Evolutionary conservation across 2,113 vertebrate species (phyloP).

Genomic region (Anthoscopus minutus): DNA sequence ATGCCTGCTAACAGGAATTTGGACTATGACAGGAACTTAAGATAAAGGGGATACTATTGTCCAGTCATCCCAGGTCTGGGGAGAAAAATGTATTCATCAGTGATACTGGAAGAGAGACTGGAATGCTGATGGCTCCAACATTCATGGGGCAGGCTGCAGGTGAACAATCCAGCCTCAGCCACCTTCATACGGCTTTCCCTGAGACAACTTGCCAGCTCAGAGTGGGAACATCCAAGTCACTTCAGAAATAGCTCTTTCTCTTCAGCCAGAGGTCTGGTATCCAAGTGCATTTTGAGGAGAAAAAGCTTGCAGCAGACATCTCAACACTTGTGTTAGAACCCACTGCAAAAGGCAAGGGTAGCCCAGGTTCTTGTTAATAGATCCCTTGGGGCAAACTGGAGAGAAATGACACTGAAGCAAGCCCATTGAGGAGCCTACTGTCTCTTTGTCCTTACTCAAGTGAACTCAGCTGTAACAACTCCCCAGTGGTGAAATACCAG

Average conservation of each 20-base stretch:
- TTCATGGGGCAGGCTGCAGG: neutral
- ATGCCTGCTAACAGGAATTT: neutral
- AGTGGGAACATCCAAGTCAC: neutral
- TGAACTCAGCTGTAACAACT: neutral
- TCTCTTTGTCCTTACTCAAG: neutral
- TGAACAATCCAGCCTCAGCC: neutral
- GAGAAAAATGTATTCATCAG: neutral
- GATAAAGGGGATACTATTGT: neutral
- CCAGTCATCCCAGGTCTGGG: neutral
- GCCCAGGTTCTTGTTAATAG: too few species aligned
- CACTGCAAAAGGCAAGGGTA: too few species aligned
- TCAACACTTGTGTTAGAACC: too few species aligned
- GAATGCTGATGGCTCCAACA: neutral
- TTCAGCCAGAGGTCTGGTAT: too few species aligned
- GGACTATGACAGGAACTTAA: neutral
- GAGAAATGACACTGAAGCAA: too few species aligned
- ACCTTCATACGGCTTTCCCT: neutral
- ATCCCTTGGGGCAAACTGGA: too few species aligned
- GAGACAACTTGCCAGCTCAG: neutral
- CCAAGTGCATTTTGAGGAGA: too few species aligned
- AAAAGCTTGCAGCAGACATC: too few species aligned
- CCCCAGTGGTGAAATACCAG: rapidly evolving
- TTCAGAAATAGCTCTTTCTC: neutral
- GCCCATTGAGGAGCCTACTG: neutral
- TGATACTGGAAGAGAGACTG: neutral